These are phyloP conservation scores for Catagonus wagneri DNA, from an alignment of 2,113 vertebrate genomes.

Conservation along the genomic window DNA sequence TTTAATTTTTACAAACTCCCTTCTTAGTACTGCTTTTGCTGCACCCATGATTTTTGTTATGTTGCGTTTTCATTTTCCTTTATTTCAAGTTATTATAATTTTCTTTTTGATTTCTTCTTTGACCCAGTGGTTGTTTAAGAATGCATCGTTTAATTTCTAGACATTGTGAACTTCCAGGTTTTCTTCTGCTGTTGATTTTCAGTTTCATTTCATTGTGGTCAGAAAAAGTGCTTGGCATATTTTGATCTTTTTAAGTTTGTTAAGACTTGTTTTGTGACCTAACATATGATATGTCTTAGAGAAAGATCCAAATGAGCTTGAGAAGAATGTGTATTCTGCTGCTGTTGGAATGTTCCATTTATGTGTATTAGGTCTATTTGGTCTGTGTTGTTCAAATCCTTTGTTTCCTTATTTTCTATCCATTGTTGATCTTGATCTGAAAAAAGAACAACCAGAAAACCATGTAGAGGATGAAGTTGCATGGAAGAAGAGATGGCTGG, in stretches of 20 bases:
- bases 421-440: neutral
- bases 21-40: constrained; percentile 12
- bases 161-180: neutral
- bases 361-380: neutral
- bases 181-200: neutral
- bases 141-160: neutral
- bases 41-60: neutral
- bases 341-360: neutral
- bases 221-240: neutral
- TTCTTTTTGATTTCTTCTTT: constrained; percentile 5
- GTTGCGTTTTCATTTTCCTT: neutral
- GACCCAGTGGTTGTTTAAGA: neutral
- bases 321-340: neutral
- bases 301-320: neutral
- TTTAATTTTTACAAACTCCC: neutral
- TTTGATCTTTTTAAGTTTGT: neutral
- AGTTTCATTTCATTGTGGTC: neutral
- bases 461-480: neutral
- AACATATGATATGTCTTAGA: neutral
- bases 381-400: neutral
- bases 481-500: neutral
- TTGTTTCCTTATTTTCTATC: constrained; percentile 1
- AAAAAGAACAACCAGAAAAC: neutral
- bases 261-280: neutral
- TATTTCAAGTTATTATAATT: neutral